phyloP scores from a whole-genome alignment of 2,797 vertebrate genomes.

The Pempheris klunzingeri region DNA sequence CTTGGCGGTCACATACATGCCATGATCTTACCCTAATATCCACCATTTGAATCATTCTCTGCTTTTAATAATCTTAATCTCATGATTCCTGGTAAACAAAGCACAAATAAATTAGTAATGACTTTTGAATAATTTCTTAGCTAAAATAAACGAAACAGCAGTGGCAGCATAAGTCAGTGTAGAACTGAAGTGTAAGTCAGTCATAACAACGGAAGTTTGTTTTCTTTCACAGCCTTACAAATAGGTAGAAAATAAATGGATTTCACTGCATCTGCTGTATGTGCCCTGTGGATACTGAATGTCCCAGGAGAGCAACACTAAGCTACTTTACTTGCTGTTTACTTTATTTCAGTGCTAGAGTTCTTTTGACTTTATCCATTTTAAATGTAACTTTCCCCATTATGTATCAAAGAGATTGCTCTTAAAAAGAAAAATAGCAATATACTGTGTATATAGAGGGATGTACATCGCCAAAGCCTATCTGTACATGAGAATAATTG shows the following conservation, averaged over 20 bases:
- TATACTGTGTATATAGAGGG: too few species aligned
- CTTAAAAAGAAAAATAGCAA: neutral
- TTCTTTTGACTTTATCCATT: neutral
- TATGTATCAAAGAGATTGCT: neutral
- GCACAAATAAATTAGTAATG: neutral
- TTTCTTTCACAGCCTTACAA: neutral
- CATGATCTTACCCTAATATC: neutral
- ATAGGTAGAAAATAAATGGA: neutral
- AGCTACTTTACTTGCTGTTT: conserved; percentile 14
- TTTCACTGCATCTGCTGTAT: neutral
- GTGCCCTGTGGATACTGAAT: neutral
- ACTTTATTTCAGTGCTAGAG: neutral
- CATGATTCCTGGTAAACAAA: neutral
- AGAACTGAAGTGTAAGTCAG: neutral
- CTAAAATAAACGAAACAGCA: neutral
- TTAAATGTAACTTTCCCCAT: neutral
- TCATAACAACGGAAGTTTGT: neutral
- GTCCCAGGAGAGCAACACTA: neutral
- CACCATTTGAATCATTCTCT: neutral
- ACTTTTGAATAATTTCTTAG: neutral
- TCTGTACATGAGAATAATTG: neutral
- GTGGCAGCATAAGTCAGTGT: too few species aligned
- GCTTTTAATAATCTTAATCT: neutral
- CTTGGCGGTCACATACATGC: accelerated
- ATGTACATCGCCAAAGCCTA: neutral